Evolutionary conservation across 2,888 invertebrate species (phyloP), one percentile per base, ranked within the genome.

Genomic region (Cerceris rybyensis): DNA sequence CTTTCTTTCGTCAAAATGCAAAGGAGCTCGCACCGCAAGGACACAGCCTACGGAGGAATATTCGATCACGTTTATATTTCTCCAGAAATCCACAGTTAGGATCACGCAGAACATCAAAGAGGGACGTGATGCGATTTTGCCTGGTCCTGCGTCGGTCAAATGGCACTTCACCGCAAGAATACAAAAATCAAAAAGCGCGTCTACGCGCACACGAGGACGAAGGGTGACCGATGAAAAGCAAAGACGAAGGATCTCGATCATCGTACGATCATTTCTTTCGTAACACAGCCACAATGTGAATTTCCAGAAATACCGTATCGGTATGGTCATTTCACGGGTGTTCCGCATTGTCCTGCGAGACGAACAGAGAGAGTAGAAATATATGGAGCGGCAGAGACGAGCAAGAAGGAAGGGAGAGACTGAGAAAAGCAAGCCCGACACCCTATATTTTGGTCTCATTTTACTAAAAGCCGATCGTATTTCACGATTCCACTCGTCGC

Each of bases 401-500:
- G 11, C 60, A 46, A 39, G 66, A n/a, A 54, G 67, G 11, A 7
- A 16, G 7, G 9, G 64, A 60, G 60, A 60, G 61, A 50, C 57
- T 46, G 57, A 72, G 60, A 69, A 54, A 70, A 41, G 65, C 60
- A 64, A 52, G 52, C 54, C 59, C 84, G 86, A 89, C 89, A 89
- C 87, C 87, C 87, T 88, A 88, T 88, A 90, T 91, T 91, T 91
- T 88, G 85, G 88, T 90, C 89, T 91, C 90, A 88, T 91, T 91
- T 91, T 90, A 91, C 91, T 91, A 91, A 91, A 91, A 91, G 90
- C 90, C 85, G 91, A 91, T 91, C 91, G 87, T 91, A 90, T 91
- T 91, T 91, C 91, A 91, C 82, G 82, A 88, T 89, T 89, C 86
- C 84, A 82, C 86, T 86, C 86, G 77, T 83, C 75, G 84, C 79